phyloP scores from a whole-genome alignment of 2,113 vertebrate genomes.

The Paradoxurus hermaphroditus region DNA sequence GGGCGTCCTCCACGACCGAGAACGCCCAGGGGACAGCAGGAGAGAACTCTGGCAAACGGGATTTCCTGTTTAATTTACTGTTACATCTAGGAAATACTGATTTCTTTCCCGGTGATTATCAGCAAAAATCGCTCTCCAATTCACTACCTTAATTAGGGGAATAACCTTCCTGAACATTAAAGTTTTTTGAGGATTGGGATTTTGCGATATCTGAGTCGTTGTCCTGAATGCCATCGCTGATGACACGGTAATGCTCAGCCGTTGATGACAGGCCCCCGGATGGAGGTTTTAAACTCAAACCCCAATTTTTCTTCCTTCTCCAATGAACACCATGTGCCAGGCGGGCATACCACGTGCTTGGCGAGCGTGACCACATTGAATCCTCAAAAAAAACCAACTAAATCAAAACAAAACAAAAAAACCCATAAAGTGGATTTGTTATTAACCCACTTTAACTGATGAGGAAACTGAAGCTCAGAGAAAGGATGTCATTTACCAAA shows the following conservation, averaged over 20 bases:
- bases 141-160: background rate
- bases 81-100: background rate
- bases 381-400: background rate
- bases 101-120: background rate
- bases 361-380: background rate
- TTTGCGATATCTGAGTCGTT: background rate
- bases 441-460: background rate
- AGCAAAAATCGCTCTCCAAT: background rate
- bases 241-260: background rate
- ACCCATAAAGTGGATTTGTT: background rate
- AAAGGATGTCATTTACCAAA: too few species aligned
- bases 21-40: rapidly evolving
- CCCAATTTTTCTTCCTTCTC: background rate
- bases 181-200: background rate
- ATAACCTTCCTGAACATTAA: background rate
- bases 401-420: background rate
- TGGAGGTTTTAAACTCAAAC: background rate
- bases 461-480: background rate
- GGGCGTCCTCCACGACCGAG: background rate
- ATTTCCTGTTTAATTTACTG: background rate
- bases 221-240: background rate
- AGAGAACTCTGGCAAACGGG: background rate
- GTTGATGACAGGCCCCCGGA: background rate
- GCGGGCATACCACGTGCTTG: background rate
- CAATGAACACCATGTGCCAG: background rate